A percentile compares a stretch with the other conserved stretches of the same genome.
Evolutionary conservation across 2,797 vertebrate species (phyloP).

Genomic region (Pseudocheirus occidentalis): DNA sequence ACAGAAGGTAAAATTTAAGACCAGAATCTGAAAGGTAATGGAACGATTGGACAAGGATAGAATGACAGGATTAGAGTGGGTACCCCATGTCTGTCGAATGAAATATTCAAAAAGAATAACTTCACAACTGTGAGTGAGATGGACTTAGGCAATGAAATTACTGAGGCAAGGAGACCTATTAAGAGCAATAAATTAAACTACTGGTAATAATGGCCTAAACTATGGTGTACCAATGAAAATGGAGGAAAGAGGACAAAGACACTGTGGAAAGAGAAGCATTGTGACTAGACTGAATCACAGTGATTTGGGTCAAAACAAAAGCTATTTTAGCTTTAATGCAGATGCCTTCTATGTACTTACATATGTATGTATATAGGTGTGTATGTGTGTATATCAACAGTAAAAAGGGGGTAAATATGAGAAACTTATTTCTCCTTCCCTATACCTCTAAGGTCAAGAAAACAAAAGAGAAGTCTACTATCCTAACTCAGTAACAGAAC

Average conservation of each 20-base stretch:
- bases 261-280: neutral
- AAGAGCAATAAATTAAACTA: neutral
- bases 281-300: neutral
- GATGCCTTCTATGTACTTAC: neutral
- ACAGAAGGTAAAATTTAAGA: too few species aligned
- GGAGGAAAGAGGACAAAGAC: neutral
- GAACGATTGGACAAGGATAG: neutral
- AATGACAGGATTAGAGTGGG: neutral
- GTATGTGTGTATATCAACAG: neutral
- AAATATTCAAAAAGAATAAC: neutral
- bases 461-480: neutral
- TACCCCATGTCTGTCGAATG: neutral
- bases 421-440: neutral
- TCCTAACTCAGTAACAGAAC: neutral
- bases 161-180: neutral
- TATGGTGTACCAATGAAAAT: neutral
- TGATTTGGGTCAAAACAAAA: neutral
- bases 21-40: neutral
- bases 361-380: too few species aligned
- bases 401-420: constrained; percentile 12
- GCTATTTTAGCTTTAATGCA: neutral
- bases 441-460: neutral
- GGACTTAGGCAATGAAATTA: too few species aligned
- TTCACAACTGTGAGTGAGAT: too few species aligned
- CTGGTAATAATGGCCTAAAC: neutral